phyloP scores from a whole-genome alignment of 1,140 invertebrate species.

The Oryzaephilus surinamensis region DNA sequence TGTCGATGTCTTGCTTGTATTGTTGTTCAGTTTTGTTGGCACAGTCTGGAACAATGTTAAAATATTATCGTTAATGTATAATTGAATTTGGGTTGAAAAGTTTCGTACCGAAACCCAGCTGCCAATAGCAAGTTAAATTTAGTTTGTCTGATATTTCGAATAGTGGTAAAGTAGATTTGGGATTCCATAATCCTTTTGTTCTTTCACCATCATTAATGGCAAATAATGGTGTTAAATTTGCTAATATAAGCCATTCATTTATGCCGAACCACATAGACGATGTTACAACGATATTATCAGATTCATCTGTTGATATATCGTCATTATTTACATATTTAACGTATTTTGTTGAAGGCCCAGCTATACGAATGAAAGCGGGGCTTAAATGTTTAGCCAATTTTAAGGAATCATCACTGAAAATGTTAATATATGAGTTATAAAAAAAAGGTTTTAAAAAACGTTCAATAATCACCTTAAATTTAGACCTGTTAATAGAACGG shows the following conservation, averaged over 20 bases:
- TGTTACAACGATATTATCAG: slow-evolving; percentile 16
- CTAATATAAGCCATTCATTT: slow-evolving; percentile 38
- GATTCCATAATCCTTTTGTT: slow-evolving; percentile 40
- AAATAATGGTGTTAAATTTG: slow-evolving; percentile 40
- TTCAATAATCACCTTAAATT: slow-evolving; percentile 36
- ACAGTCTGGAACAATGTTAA: slow-evolving; percentile 35
- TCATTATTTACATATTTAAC: slow-evolving; percentile 38
- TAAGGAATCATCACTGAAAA: slow-evolving; percentile 38
- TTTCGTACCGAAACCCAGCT: slow-evolving; percentile 51
- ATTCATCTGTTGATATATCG: slow-evolving; percentile 16
- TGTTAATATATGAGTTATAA: neutral
- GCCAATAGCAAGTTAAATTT: slow-evolving; percentile 46
- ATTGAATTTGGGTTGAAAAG: neutral
- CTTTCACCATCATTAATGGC: slow-evolving; percentile 37
- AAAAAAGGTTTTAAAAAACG: neutral
- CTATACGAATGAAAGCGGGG: slow-evolving; percentile 49
- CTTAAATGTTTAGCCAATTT: slow-evolving; percentile 47
- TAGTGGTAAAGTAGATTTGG: slow-evolving; percentile 39
- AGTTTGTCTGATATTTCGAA: slow-evolving; percentile 46
- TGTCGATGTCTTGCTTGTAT: slow-evolving; percentile 44
- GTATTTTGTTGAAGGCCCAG: slow-evolving; percentile 44
- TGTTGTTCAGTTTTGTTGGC: slow-evolving; percentile 39
- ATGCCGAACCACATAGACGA: slow-evolving; percentile 38
- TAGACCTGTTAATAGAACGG: slow-evolving; percentile 34
- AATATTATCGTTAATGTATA: slow-evolving; percentile 1